Conservation (phyloP, 2,888 invertebrate species). For the Troglohyphantes excavatus region DNA sequence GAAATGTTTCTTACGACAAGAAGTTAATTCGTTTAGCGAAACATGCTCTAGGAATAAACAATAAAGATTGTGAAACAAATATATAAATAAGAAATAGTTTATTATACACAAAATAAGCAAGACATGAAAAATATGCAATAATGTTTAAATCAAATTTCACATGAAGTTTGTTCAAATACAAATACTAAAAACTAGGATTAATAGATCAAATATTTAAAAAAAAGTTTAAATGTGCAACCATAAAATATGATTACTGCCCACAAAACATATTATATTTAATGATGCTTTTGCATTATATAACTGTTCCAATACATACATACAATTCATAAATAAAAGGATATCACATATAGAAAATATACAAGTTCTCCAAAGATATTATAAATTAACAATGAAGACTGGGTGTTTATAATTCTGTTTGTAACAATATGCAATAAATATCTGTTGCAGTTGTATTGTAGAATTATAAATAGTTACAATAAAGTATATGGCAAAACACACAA, state of each 20-base stretch:
- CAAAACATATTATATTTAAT: neutral
- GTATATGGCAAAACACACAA: no score
- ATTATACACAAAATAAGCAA: slow-evolving; percentile 55
- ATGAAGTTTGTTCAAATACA: slow-evolving; percentile 51
- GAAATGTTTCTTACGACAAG: no score
- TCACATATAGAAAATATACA: neutral
- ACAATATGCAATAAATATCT: no score
- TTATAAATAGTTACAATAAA: no score
- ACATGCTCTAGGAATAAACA: no score
- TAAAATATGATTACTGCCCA: slow-evolving; percentile 34
- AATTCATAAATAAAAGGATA: slow-evolving; percentile 2
- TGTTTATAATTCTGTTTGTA: no score
- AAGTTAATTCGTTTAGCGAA: no score
- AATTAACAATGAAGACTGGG: no score
- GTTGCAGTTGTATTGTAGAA: no score
- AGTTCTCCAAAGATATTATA: neutral
- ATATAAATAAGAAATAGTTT: slow-evolving; percentile 60
- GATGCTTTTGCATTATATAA: neutral
- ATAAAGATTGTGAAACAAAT: neutral
- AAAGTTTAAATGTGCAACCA: neutral
- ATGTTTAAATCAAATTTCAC: neutral
- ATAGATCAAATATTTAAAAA: slow-evolving; percentile 8
- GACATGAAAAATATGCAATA: slow-evolving; percentile 41
- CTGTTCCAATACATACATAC: neutral
- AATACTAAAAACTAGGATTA: slow-evolving; percentile 14